Conservation (phyloP, 2,888 invertebrate species). For the Himalopsyche anomala region DNA sequence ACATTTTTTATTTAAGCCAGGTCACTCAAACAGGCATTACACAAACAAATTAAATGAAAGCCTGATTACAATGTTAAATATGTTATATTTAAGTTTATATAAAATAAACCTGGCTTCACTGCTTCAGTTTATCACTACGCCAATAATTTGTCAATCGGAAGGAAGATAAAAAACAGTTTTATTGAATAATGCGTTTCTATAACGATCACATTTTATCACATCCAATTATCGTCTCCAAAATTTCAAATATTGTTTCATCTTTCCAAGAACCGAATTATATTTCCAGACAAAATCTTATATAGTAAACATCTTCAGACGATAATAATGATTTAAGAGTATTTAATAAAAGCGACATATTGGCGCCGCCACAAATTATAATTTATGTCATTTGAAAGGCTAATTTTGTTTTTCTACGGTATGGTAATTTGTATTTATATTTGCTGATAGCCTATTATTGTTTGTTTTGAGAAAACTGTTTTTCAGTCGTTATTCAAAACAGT, state of each 20-base stretch:
- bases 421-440: background rate
- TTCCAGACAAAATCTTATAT: background rate
- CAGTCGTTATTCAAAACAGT: no score
- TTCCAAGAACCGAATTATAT: background rate
- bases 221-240: background rate
- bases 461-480: no score
- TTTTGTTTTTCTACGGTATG: constrained; percentile 1
- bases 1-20: no score
- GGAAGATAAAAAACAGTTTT: background rate
- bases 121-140: no score
- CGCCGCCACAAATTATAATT: constrained; percentile 13
- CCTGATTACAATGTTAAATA: no score
- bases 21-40: no score
- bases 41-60: no score
- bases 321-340: background rate
- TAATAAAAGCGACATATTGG: constrained; percentile 12
- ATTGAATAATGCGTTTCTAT: background rate
- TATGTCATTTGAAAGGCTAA: constrained; percentile 13
- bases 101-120: no score
- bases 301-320: background rate
- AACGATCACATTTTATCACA: background rate
- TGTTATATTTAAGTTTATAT: no score
- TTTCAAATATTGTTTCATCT: background rate
- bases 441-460: no score
- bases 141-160: background rate